Evolutionary conservation across 2,888 invertebrate species (phyloP).

Genomic region (Drosophila pegasa): DNA sequence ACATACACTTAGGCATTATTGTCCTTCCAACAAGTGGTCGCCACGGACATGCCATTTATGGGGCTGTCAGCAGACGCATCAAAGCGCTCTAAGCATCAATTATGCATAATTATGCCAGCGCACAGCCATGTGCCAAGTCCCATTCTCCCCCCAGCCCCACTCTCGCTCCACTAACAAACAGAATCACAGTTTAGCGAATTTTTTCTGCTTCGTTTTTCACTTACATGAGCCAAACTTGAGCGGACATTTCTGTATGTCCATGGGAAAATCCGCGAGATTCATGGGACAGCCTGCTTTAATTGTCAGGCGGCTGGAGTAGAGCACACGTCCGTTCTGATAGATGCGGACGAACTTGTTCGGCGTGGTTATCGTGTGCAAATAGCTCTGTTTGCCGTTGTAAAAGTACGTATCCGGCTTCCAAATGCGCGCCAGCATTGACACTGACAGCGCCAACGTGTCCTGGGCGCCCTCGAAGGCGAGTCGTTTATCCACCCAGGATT

Average conservation of each 20-base stretch:
- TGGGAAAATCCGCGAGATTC: conserved; percentile 94
- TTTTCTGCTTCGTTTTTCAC: conserved; percentile 81
- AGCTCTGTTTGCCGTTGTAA: conserved; percentile 92
- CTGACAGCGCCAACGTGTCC: conserved; percentile 90
- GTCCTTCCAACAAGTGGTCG: conserved; percentile 66
- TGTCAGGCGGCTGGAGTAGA: conserved; percentile 92
- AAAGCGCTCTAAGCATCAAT: conserved; percentile 65
- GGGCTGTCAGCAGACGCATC: conserved; percentile 45
- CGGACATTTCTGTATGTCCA: conserved; percentile 93
- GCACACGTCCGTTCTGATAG: conserved; percentile 89
- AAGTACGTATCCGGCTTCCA: conserved; percentile 96
- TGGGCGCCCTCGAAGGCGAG: conserved; percentile 89
- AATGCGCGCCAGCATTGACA: conserved; percentile 91
- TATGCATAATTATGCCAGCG: conserved; percentile 71
- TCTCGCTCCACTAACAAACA: background rate
- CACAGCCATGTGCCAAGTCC: conserved; percentile 26
- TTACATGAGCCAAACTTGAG: conserved; percentile 93
- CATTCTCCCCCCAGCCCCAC: background rate
- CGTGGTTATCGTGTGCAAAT: conserved; percentile 93
- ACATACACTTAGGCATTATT: conserved; percentile 7
- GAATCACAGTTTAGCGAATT: background rate
- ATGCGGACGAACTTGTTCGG: conserved; percentile 94
- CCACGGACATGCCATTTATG: conserved; percentile 37
- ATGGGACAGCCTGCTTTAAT: conserved; percentile 94
- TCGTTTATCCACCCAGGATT: conserved; percentile 92